phyloP scores from a whole-genome alignment of 1,140 invertebrate species.

The Panagrolaimus sp. region DNA sequence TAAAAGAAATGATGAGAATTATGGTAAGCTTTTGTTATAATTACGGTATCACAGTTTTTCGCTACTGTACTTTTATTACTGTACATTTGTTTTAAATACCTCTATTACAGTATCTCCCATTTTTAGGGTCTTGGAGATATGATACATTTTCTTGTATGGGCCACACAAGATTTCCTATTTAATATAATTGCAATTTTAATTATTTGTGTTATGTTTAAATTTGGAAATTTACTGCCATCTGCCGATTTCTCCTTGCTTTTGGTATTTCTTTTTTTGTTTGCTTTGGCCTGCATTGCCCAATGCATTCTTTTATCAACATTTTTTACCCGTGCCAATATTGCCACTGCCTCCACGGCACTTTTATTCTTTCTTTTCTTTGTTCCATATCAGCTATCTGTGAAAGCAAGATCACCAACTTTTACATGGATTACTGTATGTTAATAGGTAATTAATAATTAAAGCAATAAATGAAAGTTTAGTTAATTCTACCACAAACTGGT shows the following conservation, averaged over 20 bases:
- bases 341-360: constrained; percentile 43
- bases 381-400: constrained; percentile 48
- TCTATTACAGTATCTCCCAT: no score
- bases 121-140: constrained; percentile 62
- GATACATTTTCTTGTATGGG: constrained; percentile 65
- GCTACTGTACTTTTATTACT: no score
- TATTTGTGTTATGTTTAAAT: constrained; percentile 45
- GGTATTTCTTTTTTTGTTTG: constrained; percentile 42
- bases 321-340: constrained; percentile 53
- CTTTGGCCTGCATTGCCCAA: constrained; percentile 45
- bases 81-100: no score
- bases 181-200: constrained; percentile 47
- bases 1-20: constrained; percentile 63
- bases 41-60: no score
- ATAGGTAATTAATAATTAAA: background rate
- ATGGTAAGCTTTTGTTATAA: no score
- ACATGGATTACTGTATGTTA: constrained; percentile 39
- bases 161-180: constrained; percentile 62
- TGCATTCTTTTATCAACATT: constrained; percentile 50
- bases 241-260: constrained; percentile 44
- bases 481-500: constrained; percentile 45
- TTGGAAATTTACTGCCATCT: constrained; percentile 36
- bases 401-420: constrained; percentile 29
- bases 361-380: constrained; percentile 51
- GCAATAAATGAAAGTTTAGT: no score